A percentile compares a stretch with the other conserved stretches of the same genome.
These are phyloP conservation scores for Erynnis tages DNA, from an alignment of 2,888 invertebrate genomes.

Conservation along the genomic window DNA sequence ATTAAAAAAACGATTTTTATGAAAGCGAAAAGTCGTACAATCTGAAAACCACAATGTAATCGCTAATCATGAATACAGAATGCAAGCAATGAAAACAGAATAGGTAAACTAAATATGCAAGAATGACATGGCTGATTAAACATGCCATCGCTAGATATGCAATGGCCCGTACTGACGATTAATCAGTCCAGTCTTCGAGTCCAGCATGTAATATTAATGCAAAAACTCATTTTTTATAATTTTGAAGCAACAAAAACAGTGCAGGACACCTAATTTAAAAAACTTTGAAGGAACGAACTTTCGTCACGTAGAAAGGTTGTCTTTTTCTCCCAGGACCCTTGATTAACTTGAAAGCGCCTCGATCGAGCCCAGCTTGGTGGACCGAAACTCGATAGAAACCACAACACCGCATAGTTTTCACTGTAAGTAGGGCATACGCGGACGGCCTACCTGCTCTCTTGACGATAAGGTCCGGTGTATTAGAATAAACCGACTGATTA, in stretches of 20 bases:
- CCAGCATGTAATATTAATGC: constrained; percentile 31
- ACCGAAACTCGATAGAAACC: constrained; percentile 73
- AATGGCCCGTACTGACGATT: constrained; percentile 42
- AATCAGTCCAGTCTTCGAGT: constrained; percentile 37
- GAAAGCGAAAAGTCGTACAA: not conserved
- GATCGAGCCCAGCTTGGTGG: constrained; percentile 52
- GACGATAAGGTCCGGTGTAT: constrained; percentile 23
- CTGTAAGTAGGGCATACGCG: constrained; percentile 67
- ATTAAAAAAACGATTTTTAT: too few species aligned
- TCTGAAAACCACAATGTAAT: not conserved
- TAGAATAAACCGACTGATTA: not conserved
- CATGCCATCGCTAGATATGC: constrained; percentile 48
- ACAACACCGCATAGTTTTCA: constrained; percentile 68
- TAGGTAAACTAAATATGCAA: constrained; percentile 43
- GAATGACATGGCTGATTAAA: constrained; percentile 48
- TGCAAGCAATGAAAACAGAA: constrained; percentile 25
- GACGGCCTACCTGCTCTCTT: constrained; percentile 56
- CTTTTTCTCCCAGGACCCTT: constrained; percentile 39
- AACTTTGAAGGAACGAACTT: constrained; percentile 2
- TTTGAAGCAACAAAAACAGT: too few species aligned
- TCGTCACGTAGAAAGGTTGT: constrained; percentile 19
- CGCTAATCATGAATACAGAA: not conserved
- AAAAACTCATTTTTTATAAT: constrained; percentile 18
- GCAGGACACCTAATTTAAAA: too few species aligned
- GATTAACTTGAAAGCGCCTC: constrained; percentile 61